A percentile compares a stretch with the other conserved stretches of the same genome.
These are phyloP conservation scores for Athene cunicularia DNA, from an alignment of 2,113 vertebrate genomes.

Conservation along the genomic window DNA sequence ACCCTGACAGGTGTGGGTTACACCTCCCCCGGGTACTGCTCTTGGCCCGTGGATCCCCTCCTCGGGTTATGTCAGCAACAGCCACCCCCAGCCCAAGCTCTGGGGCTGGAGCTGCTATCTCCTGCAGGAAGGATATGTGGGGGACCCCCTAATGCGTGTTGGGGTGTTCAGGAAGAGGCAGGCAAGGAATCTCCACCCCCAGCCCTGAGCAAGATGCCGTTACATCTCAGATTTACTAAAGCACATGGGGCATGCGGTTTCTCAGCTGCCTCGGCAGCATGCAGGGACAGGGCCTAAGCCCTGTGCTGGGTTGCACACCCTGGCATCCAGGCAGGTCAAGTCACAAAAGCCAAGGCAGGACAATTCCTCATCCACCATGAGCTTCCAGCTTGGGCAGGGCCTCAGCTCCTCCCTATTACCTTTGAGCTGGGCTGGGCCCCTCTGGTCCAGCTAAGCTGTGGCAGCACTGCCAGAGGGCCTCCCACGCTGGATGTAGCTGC, in stretches of 20 bases:
- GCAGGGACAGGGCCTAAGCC: background rate
- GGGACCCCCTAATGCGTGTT: background rate
- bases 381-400: background rate
- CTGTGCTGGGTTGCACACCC: background rate
- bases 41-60: background rate
- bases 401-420: rapidly evolving
- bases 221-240: background rate
- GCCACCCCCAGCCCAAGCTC: background rate
- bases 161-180: background rate
- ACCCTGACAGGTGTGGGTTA: background rate
- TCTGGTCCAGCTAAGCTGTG: rapidly evolving
- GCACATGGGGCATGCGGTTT: rapidly evolving
- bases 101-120: background rate
- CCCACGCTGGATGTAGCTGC: background rate
- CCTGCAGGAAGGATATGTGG: rapidly evolving
- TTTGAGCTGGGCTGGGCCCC: background rate
- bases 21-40: background rate
- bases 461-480: background rate
- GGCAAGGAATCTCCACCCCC: background rate
- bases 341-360: background rate
- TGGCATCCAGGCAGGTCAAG: background rate
- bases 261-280: background rate
- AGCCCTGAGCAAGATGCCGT: background rate
- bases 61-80: background rate
- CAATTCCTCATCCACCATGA: rapidly evolving